A percentile compares a stretch with the other conserved stretches of the same genome.
phyloP scores from a whole-genome alignment of 2,113 vertebrate species.

The Forbesichthys papilliferus region DNA sequence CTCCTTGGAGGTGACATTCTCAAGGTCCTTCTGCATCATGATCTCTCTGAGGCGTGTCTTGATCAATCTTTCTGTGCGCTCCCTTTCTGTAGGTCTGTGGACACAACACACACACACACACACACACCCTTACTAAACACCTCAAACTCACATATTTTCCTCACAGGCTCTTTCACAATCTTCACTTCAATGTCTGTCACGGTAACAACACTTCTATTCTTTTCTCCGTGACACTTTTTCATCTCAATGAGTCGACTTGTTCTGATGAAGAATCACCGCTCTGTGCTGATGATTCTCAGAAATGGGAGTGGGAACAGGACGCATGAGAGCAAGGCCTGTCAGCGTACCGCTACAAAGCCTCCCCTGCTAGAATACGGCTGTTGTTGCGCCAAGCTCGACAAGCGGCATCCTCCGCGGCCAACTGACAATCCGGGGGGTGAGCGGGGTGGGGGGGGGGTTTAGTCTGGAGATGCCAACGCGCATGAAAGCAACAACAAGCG shows the following conservation, averaged over 20 bases:
- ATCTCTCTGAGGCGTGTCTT: slow-evolving; percentile 93
- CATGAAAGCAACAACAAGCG: slow-evolving; percentile 57
- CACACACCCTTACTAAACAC: slow-evolving; percentile 15
- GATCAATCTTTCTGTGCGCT: slow-evolving; percentile 92
- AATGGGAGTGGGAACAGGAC: slow-evolving; percentile 50
- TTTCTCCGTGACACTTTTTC: slow-evolving; percentile 22
- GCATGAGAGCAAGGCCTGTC: slow-evolving; percentile 17
- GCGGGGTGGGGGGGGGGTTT: slow-evolving; percentile 22
- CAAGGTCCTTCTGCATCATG: slow-evolving; percentile 99
- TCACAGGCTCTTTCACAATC: slow-evolving; percentile 1
- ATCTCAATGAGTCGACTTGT: slow-evolving; percentile 46
- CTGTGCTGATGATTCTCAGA: slow-evolving; percentile 48
- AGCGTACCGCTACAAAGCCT: slow-evolving; percentile 42
- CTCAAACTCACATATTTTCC: slow-evolving; percentile 3
- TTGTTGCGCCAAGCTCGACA: slow-evolving; percentile 28
- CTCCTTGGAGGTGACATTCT: slow-evolving; percentile 97
- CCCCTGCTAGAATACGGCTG: slow-evolving; percentile 34
- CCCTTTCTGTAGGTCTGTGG: slow-evolving; percentile 92
- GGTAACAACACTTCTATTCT: slow-evolving; percentile 6
- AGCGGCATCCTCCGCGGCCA: slow-evolving; percentile 25
- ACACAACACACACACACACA: slow-evolving; percentile 28
- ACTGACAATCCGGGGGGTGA: slow-evolving; percentile 22
- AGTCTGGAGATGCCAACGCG: slow-evolving; percentile 31
- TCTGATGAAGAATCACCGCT: slow-evolving; percentile 47
- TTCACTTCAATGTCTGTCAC: slow-evolving; percentile 7